phyloP scores from a whole-genome alignment of 2,113 vertebrate genomes.

The Desmodus rotundus region DNA sequence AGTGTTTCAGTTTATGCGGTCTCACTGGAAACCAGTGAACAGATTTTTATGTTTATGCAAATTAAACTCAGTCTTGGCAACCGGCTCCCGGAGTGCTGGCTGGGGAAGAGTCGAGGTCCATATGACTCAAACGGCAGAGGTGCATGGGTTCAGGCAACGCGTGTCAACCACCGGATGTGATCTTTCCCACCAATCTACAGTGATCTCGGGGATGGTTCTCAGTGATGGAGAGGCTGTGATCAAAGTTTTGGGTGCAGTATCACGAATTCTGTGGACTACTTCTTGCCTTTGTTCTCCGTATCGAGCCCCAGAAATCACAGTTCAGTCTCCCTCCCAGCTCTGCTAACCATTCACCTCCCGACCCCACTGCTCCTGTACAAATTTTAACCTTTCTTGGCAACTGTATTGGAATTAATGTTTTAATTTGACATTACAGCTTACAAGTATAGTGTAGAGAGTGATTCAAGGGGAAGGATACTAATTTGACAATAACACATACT shows the following conservation, averaged over 20 bases:
- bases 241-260: neutral
- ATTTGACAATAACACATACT: constrained; percentile 27
- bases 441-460: neutral
- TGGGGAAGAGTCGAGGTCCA: neutral
- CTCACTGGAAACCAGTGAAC: neutral
- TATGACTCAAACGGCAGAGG: neutral
- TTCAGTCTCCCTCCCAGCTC: neutral
- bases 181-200: neutral
- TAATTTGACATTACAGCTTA: constrained; percentile 1
- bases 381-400: neutral
- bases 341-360: neutral
- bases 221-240: neutral
- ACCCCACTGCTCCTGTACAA: neutral
- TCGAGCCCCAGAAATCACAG: neutral
- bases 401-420: neutral
- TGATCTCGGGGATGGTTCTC: neutral
- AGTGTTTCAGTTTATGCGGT: constrained; percentile 9
- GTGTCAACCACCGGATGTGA: neutral
- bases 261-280: neutral
- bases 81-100: neutral
- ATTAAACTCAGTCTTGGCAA: constrained; percentile 51
- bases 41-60: constrained; percentile 66
- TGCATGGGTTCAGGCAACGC: neutral
- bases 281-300: neutral
- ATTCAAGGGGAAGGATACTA: neutral